Conservation (phyloP, 2,888 invertebrate genomes). For the Cheilosia soror region DNA sequence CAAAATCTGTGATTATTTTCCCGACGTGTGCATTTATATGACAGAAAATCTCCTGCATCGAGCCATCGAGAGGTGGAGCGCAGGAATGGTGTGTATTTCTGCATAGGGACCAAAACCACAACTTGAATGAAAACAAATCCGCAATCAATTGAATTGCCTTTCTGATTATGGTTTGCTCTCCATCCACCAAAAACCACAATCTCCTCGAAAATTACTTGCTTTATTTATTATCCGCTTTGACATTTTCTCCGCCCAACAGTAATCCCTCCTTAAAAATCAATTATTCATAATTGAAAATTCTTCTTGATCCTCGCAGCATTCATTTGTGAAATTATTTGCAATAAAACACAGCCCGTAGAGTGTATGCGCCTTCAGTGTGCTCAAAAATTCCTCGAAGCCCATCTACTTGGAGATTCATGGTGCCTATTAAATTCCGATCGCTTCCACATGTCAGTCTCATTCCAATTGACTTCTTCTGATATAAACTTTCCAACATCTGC, state of each 20-base stretch:
- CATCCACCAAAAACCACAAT: no score
- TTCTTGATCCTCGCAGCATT: neutral
- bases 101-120: no score
- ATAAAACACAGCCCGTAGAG: neutral
- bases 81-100: no score
- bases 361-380: neutral
- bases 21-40: no score
- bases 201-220: no score
- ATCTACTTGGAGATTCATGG: neutral
- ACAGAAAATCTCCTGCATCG: no score
- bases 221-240: no score
- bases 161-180: no score
- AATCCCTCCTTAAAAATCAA: neutral
- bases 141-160: no score
- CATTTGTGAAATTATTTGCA: neutral
- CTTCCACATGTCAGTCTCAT: neutral
- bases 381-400: neutral
- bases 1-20: no score
- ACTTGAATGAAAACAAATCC: no score
- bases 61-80: no score
- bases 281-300: slow-evolving; percentile 4
- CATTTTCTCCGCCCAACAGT: neutral
- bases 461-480: neutral
- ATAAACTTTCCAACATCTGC: neutral
- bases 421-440: neutral